Evolutionary conservation across 2,888 invertebrate genomes (phyloP).

Genomic region (Lymantria monacha): DNA sequence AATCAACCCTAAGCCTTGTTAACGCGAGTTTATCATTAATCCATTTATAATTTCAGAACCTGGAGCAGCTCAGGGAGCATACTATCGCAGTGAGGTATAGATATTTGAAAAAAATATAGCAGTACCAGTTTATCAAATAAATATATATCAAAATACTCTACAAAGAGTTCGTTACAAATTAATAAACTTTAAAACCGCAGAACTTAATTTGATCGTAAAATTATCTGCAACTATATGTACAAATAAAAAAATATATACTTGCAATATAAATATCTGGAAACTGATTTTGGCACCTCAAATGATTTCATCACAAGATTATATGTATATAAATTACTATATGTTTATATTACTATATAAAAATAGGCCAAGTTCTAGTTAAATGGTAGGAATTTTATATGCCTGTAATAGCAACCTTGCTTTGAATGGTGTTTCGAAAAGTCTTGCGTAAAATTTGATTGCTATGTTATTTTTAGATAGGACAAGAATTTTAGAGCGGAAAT

Average conservation of each 20-base stretch:
- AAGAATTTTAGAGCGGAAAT: not conserved
- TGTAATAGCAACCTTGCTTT: conserved; percentile 22
- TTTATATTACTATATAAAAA: conserved; percentile 12
- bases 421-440: conserved; percentile 11
- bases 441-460: conserved; percentile 20
- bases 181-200: not conserved
- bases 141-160: too few relatives aligned
- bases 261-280: conserved; percentile 30
- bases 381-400: conserved; percentile 11
- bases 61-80: too few relatives aligned
- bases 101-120: too few relatives aligned
- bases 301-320: conserved; percentile 20
- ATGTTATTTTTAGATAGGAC: not conserved
- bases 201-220: conserved; percentile 7
- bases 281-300: conserved; percentile 22
- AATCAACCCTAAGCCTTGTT: too few relatives aligned
- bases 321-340: conserved; percentile 11
- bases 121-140: too few relatives aligned
- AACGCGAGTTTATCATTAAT: too few relatives aligned
- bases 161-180: not conserved
- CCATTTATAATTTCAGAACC: too few relatives aligned
- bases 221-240: not conserved
- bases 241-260: conserved; percentile 18
- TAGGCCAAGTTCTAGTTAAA: conserved; percentile 33
- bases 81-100: too few relatives aligned